phyloP scores from a whole-genome alignment of 2,797 vertebrate species.

The Gobio occitaniae region DNA sequence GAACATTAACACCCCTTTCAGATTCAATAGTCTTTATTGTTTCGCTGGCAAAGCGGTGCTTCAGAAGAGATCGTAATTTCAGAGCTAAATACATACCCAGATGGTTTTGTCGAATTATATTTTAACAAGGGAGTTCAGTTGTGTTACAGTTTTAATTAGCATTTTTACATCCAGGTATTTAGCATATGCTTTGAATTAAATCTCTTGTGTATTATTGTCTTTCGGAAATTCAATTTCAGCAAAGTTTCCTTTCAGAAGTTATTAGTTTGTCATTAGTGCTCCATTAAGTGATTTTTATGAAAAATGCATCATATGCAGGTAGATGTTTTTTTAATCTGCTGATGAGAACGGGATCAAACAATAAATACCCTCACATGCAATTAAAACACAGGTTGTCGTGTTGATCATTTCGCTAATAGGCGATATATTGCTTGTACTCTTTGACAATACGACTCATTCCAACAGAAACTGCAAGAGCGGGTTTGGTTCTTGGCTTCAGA shows the following conservation, averaged over 20 bases:
- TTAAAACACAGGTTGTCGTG: background rate
- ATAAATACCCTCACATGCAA: slow-evolving; percentile 2
- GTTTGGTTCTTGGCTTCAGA: slow-evolving; percentile 10
- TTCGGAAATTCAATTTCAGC: background rate
- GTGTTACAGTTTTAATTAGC: slow-evolving; percentile 26
- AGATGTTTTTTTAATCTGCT: background rate
- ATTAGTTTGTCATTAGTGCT: background rate
- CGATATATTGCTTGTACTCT: background rate
- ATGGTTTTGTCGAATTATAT: slow-evolving; percentile 7
- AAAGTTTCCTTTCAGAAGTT: slow-evolving; percentile 8
- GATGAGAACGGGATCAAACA: background rate
- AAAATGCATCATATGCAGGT: background rate
- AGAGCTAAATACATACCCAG: slow-evolving; percentile 7
- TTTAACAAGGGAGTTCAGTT: slow-evolving; percentile 14
- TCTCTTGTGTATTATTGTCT: background rate
- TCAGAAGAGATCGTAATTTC: background rate
- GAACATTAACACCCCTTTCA: slow-evolving; percentile 8
- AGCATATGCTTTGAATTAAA: slow-evolving; percentile 19
- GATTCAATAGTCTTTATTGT: slow-evolving; percentile 8
- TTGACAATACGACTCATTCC: background rate
- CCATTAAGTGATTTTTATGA: slow-evolving; percentile 8
- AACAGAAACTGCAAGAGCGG: background rate
- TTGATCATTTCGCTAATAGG: background rate
- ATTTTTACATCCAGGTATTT: slow-evolving; percentile 32
- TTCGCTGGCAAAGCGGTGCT: background rate